These are phyloP conservation scores for Mustela lutreola DNA, from an alignment of 2,113 vertebrate species.

Conservation along the genomic window DNA sequence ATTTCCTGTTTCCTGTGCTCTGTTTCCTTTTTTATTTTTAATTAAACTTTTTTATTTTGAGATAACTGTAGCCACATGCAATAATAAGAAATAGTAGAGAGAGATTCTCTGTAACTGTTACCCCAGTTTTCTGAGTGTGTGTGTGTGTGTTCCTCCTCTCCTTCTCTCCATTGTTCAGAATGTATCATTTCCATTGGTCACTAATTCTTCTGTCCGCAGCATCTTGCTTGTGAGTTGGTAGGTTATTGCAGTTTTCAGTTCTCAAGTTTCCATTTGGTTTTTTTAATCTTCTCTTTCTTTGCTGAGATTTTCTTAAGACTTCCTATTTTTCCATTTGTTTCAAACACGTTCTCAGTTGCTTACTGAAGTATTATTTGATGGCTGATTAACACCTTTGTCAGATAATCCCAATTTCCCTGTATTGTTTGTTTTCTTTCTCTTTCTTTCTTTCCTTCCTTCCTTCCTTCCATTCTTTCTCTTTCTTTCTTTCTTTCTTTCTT, in stretches of 20 bases:
- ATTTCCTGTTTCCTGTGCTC: not conserved
- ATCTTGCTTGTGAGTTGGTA: not conserved
- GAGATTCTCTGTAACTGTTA: not conserved
- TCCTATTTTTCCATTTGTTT: not conserved
- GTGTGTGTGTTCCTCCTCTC: not conserved
- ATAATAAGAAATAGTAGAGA: not conserved
- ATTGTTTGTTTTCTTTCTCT: not conserved
- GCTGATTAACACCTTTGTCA: not conserved
- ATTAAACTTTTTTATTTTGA: conserved; percentile 37
- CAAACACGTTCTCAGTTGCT: not conserved
- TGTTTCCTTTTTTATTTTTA: conserved; percentile 14
- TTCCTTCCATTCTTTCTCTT: too few relatives aligned
- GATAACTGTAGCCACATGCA: not conserved
- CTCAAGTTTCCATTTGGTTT: not conserved
- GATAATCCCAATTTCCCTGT: not conserved
- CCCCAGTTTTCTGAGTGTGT: not conserved
- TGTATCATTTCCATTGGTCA: not conserved
- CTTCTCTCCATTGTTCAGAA: not conserved
- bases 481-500: too few relatives aligned
- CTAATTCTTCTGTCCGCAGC: not conserved
- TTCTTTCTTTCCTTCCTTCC: too few relatives aligned
- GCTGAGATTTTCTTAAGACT: not conserved
- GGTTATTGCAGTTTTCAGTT: not conserved
- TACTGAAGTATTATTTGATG: not conserved
- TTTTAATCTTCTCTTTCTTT: not conserved